Conservation (phyloP, 2,888 invertebrate genomes). For the Thymelicus lineola region DNA sequence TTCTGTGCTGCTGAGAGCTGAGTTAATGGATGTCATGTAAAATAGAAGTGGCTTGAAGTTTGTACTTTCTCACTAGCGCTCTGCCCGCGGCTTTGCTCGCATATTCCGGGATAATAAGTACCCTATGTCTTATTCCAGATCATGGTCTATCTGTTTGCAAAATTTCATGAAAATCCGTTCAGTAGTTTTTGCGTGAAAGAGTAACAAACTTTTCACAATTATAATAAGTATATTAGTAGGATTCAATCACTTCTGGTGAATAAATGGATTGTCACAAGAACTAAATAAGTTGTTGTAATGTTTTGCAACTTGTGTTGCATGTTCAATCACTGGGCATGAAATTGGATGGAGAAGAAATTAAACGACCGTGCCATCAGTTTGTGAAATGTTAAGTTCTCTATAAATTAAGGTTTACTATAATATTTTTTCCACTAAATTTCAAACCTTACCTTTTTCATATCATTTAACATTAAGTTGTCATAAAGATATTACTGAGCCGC, state of each 20-base stretch:
- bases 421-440: too few relatives aligned
- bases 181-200: too few relatives aligned
- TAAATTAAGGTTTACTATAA: background rate
- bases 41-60: conserved; percentile 20
- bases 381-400: background rate
- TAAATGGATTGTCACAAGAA: conserved; percentile 8
- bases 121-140: too few relatives aligned
- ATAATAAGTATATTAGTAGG: too few relatives aligned
- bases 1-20: conserved; percentile 31
- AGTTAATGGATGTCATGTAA: conserved; percentile 11
- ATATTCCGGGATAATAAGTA: too few relatives aligned
- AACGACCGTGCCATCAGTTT: background rate
- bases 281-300: conserved; percentile 1
- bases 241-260: background rate
- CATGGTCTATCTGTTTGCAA: too few relatives aligned
- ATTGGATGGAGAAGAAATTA: background rate
- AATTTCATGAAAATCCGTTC: too few relatives aligned
- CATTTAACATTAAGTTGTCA: too few relatives aligned
- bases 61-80: background rate
- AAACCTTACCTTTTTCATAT: too few relatives aligned
- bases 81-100: too few relatives aligned
- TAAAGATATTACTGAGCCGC: too few relatives aligned
- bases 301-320: background rate
- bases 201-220: too few relatives aligned
- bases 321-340: conserved; percentile 10